These are phyloP conservation scores for Pomacea maculata DNA, from an alignment of 1,140 invertebrate genomes.

Conservation along the genomic window DNA sequence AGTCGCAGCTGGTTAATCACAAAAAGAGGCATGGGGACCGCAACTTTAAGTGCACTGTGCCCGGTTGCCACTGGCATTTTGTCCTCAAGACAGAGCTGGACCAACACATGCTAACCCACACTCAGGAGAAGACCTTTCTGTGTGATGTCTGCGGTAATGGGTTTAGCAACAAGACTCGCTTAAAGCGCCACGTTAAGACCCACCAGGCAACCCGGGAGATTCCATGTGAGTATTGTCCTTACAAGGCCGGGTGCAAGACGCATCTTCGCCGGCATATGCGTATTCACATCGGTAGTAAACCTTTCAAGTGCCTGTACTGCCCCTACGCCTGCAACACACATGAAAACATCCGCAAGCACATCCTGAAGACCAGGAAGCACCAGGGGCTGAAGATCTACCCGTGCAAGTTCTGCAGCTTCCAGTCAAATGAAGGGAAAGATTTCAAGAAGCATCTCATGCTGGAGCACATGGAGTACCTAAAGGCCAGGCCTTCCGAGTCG, in stretches of 20 bases:
- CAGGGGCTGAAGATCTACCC: constrained; percentile 80
- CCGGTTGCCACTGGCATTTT: constrained; percentile 63
- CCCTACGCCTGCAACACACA: constrained; percentile 81
- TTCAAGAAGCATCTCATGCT: constrained; percentile 74
- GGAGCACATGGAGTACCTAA: constrained; percentile 67
- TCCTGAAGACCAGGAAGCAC: constrained; percentile 81
- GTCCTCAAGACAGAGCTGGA: constrained; percentile 60
- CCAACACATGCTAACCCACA: constrained; percentile 54
- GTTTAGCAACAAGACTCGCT: constrained; percentile 80
- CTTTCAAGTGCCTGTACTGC: constrained; percentile 82
- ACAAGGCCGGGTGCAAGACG: constrained; percentile 57
- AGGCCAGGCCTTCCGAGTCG: constrained; percentile 40
- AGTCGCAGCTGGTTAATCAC: constrained; percentile 72
- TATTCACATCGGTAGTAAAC: constrained; percentile 86
- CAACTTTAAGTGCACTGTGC: constrained; percentile 71
- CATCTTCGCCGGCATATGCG: constrained; percentile 71
- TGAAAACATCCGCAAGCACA: constrained; percentile 89
- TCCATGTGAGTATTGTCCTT: constrained; percentile 77
- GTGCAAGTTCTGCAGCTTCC: constrained; percentile 74
- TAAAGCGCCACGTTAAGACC: constrained; percentile 70
- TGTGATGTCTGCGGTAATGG: constrained; percentile 75
- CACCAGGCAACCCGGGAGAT: constrained; percentile 73
- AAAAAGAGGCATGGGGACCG: constrained; percentile 71
- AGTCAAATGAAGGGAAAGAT: constrained; percentile 74
- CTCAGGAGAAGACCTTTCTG: constrained; percentile 68